Percentiles rank a stretch among this genome's conserved stretches.
Conservation (phyloP, 2,888 invertebrate genomes). For the Automeris io region DNA sequence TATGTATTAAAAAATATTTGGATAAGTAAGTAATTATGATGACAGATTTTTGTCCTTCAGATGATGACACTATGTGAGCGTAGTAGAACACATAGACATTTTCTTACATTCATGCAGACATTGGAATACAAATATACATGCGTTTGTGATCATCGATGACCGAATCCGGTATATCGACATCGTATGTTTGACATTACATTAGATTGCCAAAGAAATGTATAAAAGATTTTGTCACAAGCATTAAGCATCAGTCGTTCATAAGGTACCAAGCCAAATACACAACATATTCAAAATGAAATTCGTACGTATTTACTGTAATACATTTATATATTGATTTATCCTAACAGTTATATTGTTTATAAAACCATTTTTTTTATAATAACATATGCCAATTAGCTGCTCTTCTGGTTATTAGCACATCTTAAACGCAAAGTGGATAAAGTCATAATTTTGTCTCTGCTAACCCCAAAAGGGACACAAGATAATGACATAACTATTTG, state of each 20-base stretch:
- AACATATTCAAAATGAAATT: constrained; percentile 58
- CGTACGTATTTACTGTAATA: constrained; percentile 36
- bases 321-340: background rate
- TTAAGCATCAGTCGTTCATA: constrained; percentile 59
- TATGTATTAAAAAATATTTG: background rate
- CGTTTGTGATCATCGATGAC: constrained; percentile 42
- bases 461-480: too few species aligned
- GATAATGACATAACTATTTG: too few species aligned
- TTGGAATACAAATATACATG: constrained; percentile 19
- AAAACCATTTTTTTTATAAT: too few species aligned
- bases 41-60: constrained; percentile 21
- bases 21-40: background rate
- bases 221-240: constrained; percentile 52
- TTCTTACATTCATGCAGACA: constrained; percentile 18
- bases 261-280: constrained; percentile 43
- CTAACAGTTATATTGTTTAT: background rate
- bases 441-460: too few species aligned
- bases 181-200: constrained; percentile 58
- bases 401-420: too few species aligned
- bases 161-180: constrained; percentile 58
- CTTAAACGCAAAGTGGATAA: too few species aligned
- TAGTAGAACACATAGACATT: constrained; percentile 24
- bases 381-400: too few species aligned
- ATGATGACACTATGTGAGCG: constrained; percentile 25
- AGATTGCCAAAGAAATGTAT: constrained; percentile 60